Conservation (phyloP, 2,797 vertebrate genomes). For the Acipenser ruthenus region DNA sequence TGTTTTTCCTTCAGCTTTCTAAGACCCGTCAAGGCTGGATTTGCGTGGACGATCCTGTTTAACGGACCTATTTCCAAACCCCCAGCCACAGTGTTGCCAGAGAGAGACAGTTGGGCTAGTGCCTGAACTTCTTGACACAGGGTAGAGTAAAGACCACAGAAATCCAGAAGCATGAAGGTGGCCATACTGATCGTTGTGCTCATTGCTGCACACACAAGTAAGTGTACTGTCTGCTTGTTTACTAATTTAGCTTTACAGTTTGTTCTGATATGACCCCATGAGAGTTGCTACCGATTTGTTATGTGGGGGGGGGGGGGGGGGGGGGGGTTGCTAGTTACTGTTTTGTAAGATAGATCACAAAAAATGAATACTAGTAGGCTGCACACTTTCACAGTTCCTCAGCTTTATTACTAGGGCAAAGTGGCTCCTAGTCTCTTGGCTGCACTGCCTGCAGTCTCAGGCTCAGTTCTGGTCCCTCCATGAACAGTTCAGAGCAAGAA, state of each 20-base stretch:
- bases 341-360: too few relatives aligned
- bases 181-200: slow-evolving; percentile 7
- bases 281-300: too few relatives aligned
- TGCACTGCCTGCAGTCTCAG: too few relatives aligned
- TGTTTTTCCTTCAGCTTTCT: slow-evolving; percentile 26
- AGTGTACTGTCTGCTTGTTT: neutral
- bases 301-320: too few relatives aligned
- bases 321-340: too few relatives aligned
- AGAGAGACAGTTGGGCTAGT: slow-evolving; percentile 5
- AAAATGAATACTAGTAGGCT: too few relatives aligned
- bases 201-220: neutral
- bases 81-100: slow-evolving; percentile 26
- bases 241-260: too few relatives aligned
- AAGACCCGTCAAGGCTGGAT: slow-evolving; percentile 34
- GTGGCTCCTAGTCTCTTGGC: too few relatives aligned
- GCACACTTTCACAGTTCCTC: too few relatives aligned
- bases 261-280: too few relatives aligned
- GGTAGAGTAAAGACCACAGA: slow-evolving; percentile 11
- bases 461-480: neutral
- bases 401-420: too few relatives aligned
- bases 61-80: slow-evolving; percentile 18
- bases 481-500: neutral
- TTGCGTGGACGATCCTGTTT: slow-evolving; percentile 26
- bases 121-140: slow-evolving; percentile 19
- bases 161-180: slow-evolving; percentile 41